Base-by-base conservation (phyloP, 2,888 invertebrate genomes). In the Sesia bembeciformis region DNA sequence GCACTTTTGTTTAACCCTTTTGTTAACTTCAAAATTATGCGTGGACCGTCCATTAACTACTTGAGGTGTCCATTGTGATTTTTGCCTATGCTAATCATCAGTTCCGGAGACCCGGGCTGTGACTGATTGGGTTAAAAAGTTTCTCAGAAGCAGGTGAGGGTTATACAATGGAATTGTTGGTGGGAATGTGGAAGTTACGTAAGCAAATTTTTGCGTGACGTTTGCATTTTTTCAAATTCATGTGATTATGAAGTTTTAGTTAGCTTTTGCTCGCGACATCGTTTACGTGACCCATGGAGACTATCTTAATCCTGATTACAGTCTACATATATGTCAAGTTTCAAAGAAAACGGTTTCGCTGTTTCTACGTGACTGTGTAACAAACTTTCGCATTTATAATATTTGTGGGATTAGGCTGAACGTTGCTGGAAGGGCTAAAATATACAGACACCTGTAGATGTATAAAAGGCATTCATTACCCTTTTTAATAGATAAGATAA, bases 1-100 rank as follows among this genome's bases (percentile, higher is more conserved):
- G 63, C 68, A 72, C 72, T 74, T 78, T 88, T 88, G 86, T 87
- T 79, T 88, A 83, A 80, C 78, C 83, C 86, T 76, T 76, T 85
- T 81, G 81, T 81, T 57, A 59, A 63, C 61, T 65, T 66, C 57
- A 65, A 76, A 81, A 82, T 84, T 86, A 83, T 84, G 71, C 81
- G 78, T 70, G 77, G 76, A 66, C 67, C 68, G 74, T 74, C 76
- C 81, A 85, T 86, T 85, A 86, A 83, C 76, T 82, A 75, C 79
- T 81, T 77, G 71, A 74, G 75, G 64, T 64, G 57, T 62, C 73
- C 71, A 78, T 87, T 87, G 88, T 88, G 69, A 83, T 80, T 79
- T 84, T 81, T 76, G 81, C 79, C 70, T 84, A 84, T 84, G 84
- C 74, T 78, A 85, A 86, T 86, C 70, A 59, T 60, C 73, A 68